These are phyloP conservation scores for Melanostoma scalare DNA, from an alignment of 2,888 invertebrate genomes.

Conservation along the genomic window DNA sequence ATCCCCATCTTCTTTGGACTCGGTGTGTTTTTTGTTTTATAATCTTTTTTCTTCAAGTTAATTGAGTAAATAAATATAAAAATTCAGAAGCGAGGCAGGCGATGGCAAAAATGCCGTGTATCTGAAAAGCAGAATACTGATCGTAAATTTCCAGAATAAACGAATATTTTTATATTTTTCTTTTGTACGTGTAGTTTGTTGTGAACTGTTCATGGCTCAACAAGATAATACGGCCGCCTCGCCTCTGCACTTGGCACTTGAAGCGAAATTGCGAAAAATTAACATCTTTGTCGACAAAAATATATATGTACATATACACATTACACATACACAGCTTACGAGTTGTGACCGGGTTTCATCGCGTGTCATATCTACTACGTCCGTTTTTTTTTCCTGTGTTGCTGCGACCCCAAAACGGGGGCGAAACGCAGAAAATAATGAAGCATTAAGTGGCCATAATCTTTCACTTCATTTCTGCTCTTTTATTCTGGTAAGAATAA, in stretches of 20 bases:
- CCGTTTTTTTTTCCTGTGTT: slow-evolving; percentile 28
- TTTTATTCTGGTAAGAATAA: slow-evolving; percentile 28
- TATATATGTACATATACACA: slow-evolving; percentile 19
- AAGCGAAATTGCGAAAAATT: slow-evolving; percentile 69
- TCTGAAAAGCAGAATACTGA: slow-evolving; percentile 10
- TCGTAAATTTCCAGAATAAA: slow-evolving; percentile 61
- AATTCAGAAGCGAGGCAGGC: slow-evolving; percentile 12
- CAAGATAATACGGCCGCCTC: slow-evolving; percentile 46
- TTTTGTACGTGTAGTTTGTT: background rate
- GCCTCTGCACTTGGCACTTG: slow-evolving; percentile 72
- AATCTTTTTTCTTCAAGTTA: slow-evolving; percentile 28
- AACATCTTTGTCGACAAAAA: slow-evolving; percentile 51
- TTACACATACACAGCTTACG: slow-evolving; percentile 14
- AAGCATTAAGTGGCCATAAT: slow-evolving; percentile 58
- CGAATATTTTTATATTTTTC: slow-evolving; percentile 36
- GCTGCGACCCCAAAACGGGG: slow-evolving; percentile 34
- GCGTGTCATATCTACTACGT: slow-evolving; percentile 44
- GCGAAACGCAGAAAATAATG: slow-evolving; percentile 34
- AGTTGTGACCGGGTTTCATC: slow-evolving; percentile 67
- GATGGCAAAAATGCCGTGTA: background rate
- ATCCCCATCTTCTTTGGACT: background rate
- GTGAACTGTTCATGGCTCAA: background rate
- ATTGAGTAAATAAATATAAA: slow-evolving; percentile 51
- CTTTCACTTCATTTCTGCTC: slow-evolving; percentile 53
- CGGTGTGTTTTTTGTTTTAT: slow-evolving; percentile 15